Conservation (phyloP, 2,113 vertebrate genomes). For the Daphoenositta chrysoptera region DNA sequence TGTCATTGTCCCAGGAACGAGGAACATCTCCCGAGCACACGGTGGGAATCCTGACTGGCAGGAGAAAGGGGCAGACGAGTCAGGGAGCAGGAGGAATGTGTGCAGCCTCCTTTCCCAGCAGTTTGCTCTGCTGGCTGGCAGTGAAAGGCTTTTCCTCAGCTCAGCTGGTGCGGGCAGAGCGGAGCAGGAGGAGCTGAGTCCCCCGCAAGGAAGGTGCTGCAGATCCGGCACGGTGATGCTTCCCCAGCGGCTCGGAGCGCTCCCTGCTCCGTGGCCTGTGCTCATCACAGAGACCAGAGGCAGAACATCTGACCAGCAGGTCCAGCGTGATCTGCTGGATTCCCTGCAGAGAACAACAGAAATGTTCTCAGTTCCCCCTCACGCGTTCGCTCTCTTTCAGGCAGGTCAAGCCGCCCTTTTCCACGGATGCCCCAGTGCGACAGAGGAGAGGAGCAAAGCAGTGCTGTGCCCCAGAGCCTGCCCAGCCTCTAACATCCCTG, state of each 20-base stretch:
- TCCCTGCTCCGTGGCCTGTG: background rate
- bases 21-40: background rate
- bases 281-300: background rate
- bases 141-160: accelerated
- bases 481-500: background rate
- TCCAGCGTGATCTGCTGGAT: background rate
- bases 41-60: background rate
- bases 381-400: accelerated
- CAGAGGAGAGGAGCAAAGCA: background rate
- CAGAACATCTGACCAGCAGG: background rate
- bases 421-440: accelerated
- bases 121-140: background rate
- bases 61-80: background rate
- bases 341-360: background rate
- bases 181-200: background rate
- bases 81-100: accelerated
- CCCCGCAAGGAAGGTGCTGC: background rate
- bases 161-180: background rate
- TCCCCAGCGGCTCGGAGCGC: background rate
- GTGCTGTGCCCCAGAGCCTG: background rate
- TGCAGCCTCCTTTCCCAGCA: background rate
- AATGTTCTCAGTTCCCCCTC: background rate
- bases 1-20: background rate
- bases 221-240: background rate
- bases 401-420: background rate